A percentile compares a stretch with the other conserved stretches of the same genome.
Evolutionary conservation across 2,797 vertebrate genomes (phyloP).

Genomic region (Jordanella pulchra): DNA sequence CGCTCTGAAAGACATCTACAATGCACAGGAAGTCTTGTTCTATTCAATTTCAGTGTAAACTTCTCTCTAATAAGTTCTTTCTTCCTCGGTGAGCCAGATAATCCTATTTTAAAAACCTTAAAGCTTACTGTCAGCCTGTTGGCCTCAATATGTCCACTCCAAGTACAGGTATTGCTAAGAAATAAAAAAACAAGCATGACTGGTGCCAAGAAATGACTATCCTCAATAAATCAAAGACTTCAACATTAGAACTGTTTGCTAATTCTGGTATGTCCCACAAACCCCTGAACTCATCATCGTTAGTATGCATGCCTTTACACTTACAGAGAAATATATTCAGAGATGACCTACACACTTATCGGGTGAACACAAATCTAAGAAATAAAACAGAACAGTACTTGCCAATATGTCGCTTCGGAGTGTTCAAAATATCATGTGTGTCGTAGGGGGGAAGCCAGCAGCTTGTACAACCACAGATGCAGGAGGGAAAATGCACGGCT

Average conservation of each 20-base stretch:
- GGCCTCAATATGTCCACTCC: conserved; percentile 4
- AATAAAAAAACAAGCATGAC: conserved; percentile 52
- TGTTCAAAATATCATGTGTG: conserved; percentile 19
- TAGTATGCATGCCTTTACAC: conserved; percentile 12
- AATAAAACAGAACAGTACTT: conserved; percentile 27
- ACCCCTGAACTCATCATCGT: conserved; percentile 36
- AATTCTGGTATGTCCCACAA: conserved; percentile 63
- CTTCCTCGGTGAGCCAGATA: not conserved
- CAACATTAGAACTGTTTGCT: conserved; percentile 56
- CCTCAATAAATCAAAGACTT: conserved; percentile 26
- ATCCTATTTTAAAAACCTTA: not conserved
- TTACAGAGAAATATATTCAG: conserved; percentile 10
- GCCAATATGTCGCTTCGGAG: conserved; percentile 10
- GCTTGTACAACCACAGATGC: conserved; percentile 40
- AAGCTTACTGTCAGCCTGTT: conserved; percentile 2
- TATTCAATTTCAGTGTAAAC: not conserved
- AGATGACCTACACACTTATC: conserved; percentile 44
- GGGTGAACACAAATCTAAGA: conserved; percentile 60
- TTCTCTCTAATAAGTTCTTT: not conserved
- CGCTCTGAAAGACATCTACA: not conserved
- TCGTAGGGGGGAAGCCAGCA: conserved; percentile 13
- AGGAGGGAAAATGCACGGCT: conserved; percentile 36
- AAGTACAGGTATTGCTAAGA: conserved; percentile 11
- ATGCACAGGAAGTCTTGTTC: not conserved
- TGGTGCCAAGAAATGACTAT: conserved; percentile 39